phyloP scores from a whole-genome alignment of 2,797 vertebrate genomes.

The Halcyon chelicuti region DNA sequence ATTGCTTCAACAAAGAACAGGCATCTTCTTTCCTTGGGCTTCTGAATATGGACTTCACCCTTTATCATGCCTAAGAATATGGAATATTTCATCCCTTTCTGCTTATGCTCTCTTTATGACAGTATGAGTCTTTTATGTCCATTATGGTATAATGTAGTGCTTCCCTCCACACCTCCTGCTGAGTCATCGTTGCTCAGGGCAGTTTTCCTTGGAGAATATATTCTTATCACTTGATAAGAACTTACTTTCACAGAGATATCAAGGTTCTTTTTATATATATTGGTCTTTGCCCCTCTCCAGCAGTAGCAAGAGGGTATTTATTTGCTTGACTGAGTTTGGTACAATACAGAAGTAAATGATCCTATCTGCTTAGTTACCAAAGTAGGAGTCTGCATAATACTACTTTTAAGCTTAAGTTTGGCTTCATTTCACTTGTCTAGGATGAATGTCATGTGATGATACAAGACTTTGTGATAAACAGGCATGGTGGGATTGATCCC shows the following conservation, averaged over 20 bases:
- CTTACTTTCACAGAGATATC: neutral
- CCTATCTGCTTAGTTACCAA: neutral
- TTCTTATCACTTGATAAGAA: neutral
- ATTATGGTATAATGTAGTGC: neutral
- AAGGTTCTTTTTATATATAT: neutral
- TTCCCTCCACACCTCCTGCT: neutral
- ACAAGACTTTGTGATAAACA: neutral
- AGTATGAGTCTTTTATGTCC: neutral
- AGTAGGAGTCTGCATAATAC: neutral
- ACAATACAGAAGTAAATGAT: neutral
- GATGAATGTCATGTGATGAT: neutral
- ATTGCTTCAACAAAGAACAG: neutral
- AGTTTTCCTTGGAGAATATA: neutral
- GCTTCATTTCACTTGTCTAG: neutral
- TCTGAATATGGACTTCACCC: neutral
- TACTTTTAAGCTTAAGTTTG: constrained; percentile 7
- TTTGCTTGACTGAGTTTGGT: neutral
- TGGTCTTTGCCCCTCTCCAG: neutral
- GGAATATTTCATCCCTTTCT: neutral
- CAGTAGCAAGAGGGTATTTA: neutral
- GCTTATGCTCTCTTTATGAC: neutral
- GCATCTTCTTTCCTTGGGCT: neutral
- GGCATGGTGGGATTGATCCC: neutral
- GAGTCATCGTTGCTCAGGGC: neutral
- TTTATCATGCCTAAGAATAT: neutral